Base-by-base conservation (phyloP, 1,140 invertebrate species). In the Aphaenogaster rudis region DNA sequence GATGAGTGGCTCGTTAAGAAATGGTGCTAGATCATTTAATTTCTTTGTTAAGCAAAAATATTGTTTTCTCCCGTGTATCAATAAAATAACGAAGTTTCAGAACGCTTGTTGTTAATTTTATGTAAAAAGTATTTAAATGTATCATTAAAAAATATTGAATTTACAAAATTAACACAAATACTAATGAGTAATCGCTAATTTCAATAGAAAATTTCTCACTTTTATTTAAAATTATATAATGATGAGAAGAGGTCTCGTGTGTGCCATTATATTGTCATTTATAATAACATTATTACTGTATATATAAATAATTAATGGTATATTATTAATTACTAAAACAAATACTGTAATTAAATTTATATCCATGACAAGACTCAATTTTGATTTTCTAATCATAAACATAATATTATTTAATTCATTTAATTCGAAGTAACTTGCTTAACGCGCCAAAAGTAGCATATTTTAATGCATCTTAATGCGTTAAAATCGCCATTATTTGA, bases 391-490 rank as follows among this genome's bases (percentile, higher is more conserved):
- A 48, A 33, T 64, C 9, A 3, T 15, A 21, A 6, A 45, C 8
- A 45, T 17, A 45, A 63, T 36, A 50, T 28, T 28, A 28, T 9
- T 9, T 13, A 21, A 17, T 28, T 28, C 1, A 11, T 48, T 79
- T 48, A 42, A 66, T 36, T 64, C 6, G 0, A 36, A 79, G 17
- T 48, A 50, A 77, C 1, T 78, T 28, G 21, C 21, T 36, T 48
- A 48, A 66, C 9, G 33, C 7, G 33, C 7, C 17, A 48, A 28
- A 48, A 28, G 1, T 50, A 79, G 5, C 42, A 63, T 8, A 21
- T 67, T 36, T 67, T 67, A 79, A 66, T 79, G 28, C 42, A 78
- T 48, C 54, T 67, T 80, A 54, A 42, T 54, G 15, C 48, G 13
- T 52, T 72, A 28, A 39, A 84, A 82, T 61, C 28, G 28, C 9